These are phyloP conservation scores for Dendrolimus pini DNA, from an alignment of 2,888 invertebrate species.

Conservation along the genomic window DNA sequence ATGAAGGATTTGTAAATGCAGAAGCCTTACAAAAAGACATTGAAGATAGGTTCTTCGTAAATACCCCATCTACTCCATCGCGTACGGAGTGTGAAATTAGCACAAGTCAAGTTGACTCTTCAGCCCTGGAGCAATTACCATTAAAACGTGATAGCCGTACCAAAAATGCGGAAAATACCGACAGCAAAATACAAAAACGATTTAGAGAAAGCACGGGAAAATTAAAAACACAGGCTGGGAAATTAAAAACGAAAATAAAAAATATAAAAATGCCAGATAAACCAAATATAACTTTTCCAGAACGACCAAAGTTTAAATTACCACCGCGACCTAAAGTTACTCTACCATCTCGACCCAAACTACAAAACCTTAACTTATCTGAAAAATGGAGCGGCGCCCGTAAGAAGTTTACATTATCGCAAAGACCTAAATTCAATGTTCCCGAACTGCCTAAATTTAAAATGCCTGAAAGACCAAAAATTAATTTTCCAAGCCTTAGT, in stretches of 20 bases:
- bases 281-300: constrained; percentile 69
- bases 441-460: constrained; percentile 76
- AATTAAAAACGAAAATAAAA: constrained; percentile 81
- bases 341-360: not conserved
- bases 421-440: constrained; percentile 71
- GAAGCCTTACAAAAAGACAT: constrained; percentile 79
- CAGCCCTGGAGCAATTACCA: constrained; percentile 79
- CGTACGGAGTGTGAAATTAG: constrained; percentile 80
- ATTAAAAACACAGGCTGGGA: constrained; percentile 82
- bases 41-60: constrained; percentile 79
- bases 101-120: constrained; percentile 81
- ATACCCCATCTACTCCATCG: constrained; percentile 77
- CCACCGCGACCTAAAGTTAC: constrained; percentile 72
- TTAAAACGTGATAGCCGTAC: constrained; percentile 74
- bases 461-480: constrained; percentile 78
- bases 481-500: constrained; percentile 79
- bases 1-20: constrained; percentile 46
- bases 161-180: constrained; percentile 67
- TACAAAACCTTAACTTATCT: constrained; percentile 46
- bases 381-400: constrained; percentile 76
- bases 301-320: constrained; percentile 74
- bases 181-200: constrained; percentile 79
- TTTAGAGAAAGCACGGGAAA: constrained; percentile 83
- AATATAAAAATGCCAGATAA: constrained; percentile 60
- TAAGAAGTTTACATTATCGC: constrained; percentile 79